Conservation (phyloP, 2,113 vertebrate genomes). For the Calypte anna region DNA sequence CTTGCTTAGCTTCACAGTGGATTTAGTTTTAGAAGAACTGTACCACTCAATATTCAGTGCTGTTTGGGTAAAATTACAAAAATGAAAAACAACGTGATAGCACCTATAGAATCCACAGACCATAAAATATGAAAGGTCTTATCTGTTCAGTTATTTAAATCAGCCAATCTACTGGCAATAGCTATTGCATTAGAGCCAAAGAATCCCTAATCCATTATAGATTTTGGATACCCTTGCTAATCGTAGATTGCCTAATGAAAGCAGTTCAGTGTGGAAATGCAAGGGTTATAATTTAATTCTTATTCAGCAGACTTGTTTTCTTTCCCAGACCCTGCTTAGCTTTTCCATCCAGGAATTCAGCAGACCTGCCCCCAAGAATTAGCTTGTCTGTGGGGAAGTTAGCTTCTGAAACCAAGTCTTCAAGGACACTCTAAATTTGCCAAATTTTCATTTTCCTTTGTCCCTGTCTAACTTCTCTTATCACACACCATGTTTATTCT, state of each 20-base stretch:
- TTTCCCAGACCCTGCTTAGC: background rate
- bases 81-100: conserved; percentile 24
- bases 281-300: background rate
- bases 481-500: background rate
- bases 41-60: background rate
- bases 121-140: background rate
- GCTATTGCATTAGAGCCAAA: background rate
- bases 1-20: conserved; percentile 20
- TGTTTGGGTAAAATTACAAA: conserved; percentile 24
- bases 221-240: conserved; percentile 43
- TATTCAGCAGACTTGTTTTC: background rate
- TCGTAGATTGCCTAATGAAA: conserved; percentile 23
- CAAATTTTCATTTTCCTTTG: background rate
- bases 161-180: background rate
- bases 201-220: conserved; percentile 12
- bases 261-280: background rate
- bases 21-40: conserved; percentile 10
- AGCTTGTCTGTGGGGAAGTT: background rate
- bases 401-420: conserved; percentile 5
- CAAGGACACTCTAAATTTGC: background rate
- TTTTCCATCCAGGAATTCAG: background rate
- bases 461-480: background rate
- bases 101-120: conserved; percentile 24
- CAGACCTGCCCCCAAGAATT: background rate
- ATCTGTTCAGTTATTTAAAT: conserved; percentile 22